phyloP scores from a whole-genome alignment of 2,797 vertebrate species.

The Gallirallus australis region DNA sequence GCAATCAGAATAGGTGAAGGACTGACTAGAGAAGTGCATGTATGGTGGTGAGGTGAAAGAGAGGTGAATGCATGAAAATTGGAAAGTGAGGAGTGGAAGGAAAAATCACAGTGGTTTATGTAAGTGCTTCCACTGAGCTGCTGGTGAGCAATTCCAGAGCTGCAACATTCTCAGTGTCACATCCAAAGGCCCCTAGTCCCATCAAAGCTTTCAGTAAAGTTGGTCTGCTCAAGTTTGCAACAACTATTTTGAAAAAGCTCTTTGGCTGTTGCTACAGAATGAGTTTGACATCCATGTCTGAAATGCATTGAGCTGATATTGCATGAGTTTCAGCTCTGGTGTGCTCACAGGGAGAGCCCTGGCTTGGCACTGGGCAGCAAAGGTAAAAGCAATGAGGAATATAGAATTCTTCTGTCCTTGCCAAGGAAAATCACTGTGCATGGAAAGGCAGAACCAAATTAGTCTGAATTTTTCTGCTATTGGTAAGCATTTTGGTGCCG shows the following conservation, averaged over 20 bases:
- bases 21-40: neutral
- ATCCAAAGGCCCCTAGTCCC: neutral
- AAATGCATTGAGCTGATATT: neutral
- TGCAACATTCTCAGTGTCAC: neutral
- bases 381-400: neutral
- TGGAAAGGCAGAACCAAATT: conserved; percentile 24
- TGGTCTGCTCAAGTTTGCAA: neutral
- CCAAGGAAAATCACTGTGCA: neutral
- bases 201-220: neutral
- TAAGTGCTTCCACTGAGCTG: neutral
- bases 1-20: neutral
- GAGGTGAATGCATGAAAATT: neutral
- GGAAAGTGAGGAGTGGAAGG: neutral
- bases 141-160: neutral
- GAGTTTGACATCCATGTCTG: neutral
- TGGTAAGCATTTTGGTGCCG: neutral
- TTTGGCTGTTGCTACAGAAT: neutral
- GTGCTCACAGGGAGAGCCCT: neutral
- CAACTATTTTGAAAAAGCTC: neutral
- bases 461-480: conserved; percentile 9
- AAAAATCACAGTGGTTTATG: neutral
- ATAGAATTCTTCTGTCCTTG: neutral
- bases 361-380: neutral
- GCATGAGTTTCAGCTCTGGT: neutral
- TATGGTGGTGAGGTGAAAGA: neutral